Conservation (phyloP, 2,113 vertebrate species). For the Desmodus rotundus region DNA sequence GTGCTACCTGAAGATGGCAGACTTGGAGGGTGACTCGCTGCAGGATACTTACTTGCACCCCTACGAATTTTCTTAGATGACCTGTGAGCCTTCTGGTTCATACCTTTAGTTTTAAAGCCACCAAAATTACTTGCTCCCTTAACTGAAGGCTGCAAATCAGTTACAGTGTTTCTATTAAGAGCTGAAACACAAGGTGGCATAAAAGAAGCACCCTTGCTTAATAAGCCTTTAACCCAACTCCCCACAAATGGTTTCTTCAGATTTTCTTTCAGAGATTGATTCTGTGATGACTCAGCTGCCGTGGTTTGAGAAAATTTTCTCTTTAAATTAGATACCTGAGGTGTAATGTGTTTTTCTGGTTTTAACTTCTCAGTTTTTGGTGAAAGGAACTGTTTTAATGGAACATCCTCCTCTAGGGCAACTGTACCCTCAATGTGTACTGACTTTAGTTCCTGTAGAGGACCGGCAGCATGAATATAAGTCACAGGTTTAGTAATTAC, state of each 20-base stretch:
- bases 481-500: background rate
- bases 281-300: constrained; percentile 62
- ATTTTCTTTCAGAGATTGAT: constrained; percentile 41
- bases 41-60: background rate
- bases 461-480: background rate
- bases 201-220: constrained; percentile 78
- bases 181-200: constrained; percentile 76
- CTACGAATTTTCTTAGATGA: background rate
- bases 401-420: background rate
- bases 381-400: constrained; percentile 38
- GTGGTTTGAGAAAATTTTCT: constrained; percentile 30
- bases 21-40: background rate
- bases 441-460: background rate
- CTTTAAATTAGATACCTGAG: constrained; percentile 36
- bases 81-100: constrained; percentile 35
- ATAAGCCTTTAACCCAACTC: constrained; percentile 82
- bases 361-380: constrained; percentile 41
- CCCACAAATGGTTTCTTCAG: constrained; percentile 76
- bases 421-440: background rate
- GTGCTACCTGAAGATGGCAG: background rate
- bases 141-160: constrained; percentile 73
- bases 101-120: constrained; percentile 82
- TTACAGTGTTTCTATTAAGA: constrained; percentile 54
- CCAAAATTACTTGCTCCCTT: constrained; percentile 89
- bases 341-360: background rate